Evolutionary conservation across 2,113 vertebrate species (phyloP), one percentile per base, ranked within the genome.

Genomic region (Picathartes gymnocephalus): DNA sequence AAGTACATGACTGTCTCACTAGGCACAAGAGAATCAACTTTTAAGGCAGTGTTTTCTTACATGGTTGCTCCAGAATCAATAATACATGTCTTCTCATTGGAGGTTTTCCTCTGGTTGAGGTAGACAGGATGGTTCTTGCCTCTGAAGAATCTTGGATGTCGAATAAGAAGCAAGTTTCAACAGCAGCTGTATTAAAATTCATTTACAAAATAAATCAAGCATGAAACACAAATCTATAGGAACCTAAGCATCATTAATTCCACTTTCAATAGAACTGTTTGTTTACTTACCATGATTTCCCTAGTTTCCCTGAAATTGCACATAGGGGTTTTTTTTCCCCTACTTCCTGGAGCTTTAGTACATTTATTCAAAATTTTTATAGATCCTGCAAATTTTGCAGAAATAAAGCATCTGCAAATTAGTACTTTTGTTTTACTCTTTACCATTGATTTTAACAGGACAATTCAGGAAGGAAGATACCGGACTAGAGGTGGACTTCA

Each of bases 191-290:
- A 93, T 91, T 95, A 96, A 96, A 94, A 93, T 78, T 95, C 72
- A 88, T 88, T 94, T 93, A 81, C 25, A 86, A 92, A 86, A 68
- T 90, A 94, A 93, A 95, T 93, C 88, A 95, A 22, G 88, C 86
- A 51, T 10, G 31, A 93, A 94, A 88, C 82, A 90, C 58, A 88
- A 95, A 94, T 96, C 90, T 88, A 88, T 88, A 88, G 66, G 86
- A 92, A 88, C 64, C 30, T 62, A 86, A 81, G 76, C 82, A 93
- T 94, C 90, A 66, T 94, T 97, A 95, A 86, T 83, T 96, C 35
- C 11, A 57, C 60, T 93, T 95, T 45, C 86, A 90, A 66, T 35
- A 81, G 35, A 78, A 71, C 64, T 86, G 24, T 84, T 81, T 94
- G n/a, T 92, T 96, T 93, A 57, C 45, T 89, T 79, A 62, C 51